A percentile compares a stretch with the other conserved stretches of the same genome.
These are phyloP conservation scores for Addax nasomaculatus DNA, from an alignment of 2,113 vertebrate species.

Conservation along the genomic window DNA sequence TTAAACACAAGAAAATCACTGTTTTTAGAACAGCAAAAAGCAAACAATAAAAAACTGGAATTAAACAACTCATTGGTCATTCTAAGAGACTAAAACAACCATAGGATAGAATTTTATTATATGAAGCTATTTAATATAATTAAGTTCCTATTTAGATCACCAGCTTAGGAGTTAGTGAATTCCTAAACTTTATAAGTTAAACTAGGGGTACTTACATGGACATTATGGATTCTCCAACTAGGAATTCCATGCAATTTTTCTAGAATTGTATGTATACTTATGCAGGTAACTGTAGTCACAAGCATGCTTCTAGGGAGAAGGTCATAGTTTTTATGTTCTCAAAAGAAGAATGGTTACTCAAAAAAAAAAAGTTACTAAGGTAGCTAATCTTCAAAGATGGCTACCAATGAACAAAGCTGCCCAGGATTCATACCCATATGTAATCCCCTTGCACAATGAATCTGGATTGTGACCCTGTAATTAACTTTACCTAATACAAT, in stretches of 20 bases:
- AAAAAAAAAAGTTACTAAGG: not conserved
- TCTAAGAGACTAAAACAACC: not conserved
- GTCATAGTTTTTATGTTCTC: not conserved
- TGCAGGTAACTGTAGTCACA: not conserved
- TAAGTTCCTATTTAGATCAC: conserved; percentile 15
- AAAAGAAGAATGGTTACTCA: not conserved
- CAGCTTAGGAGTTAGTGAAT: not conserved
- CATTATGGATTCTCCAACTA: not conserved
- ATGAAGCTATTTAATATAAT: not conserved
- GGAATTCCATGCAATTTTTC: not conserved
- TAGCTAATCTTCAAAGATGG: not conserved
- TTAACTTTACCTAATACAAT: not conserved
- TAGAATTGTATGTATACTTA: not conserved
- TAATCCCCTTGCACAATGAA: not conserved
- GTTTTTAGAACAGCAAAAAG: not conserved
- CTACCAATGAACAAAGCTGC: not conserved
- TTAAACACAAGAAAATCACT: not conserved
- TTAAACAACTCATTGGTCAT: not conserved
- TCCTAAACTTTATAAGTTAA: not conserved
- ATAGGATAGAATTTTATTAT: not conserved
- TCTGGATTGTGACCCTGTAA: not conserved
- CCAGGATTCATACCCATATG: not conserved
- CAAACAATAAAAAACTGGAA: not conserved
- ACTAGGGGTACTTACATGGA: not conserved
- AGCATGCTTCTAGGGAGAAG: not conserved